Conservation (phyloP, 2,888 invertebrate species). For the Harpalus rufipes region DNA sequence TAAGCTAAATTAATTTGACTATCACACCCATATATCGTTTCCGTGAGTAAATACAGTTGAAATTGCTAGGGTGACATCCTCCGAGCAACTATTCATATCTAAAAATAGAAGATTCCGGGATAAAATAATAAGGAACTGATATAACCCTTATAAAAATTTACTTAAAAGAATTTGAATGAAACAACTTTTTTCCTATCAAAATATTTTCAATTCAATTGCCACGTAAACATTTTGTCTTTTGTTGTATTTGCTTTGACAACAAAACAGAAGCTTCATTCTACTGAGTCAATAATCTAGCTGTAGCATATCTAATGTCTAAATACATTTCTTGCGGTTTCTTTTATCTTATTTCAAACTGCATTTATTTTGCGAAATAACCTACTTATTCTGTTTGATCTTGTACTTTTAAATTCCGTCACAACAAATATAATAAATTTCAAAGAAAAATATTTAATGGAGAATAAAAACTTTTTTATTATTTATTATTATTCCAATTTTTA, state of each 20-base stretch:
- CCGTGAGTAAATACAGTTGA: no score
- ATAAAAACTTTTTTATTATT: background rate
- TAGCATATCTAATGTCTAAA: background rate
- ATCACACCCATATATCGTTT: no score
- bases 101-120: no score
- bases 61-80: no score
- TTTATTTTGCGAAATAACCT: constrained; percentile 8
- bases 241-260: background rate
- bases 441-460: background rate
- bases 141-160: no score
- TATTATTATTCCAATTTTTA: background rate
- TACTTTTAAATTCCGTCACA: constrained; percentile 7
- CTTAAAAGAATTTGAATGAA: no score
- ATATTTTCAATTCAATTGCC: background rate
- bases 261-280: constrained; percentile 14
- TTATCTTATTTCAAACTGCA: background rate
- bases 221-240: background rate
- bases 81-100: no score
- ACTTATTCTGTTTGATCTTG: background rate
- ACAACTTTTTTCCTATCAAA: background rate
- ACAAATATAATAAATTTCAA: background rate
- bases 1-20: no score
- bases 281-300: background rate
- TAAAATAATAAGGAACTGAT: no score
- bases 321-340: constrained; percentile 25